A percentile compares a stretch with the other conserved stretches of the same genome.
phyloP scores from a whole-genome alignment of 2,113 vertebrate genomes.

The Bombycilla garrulus region DNA sequence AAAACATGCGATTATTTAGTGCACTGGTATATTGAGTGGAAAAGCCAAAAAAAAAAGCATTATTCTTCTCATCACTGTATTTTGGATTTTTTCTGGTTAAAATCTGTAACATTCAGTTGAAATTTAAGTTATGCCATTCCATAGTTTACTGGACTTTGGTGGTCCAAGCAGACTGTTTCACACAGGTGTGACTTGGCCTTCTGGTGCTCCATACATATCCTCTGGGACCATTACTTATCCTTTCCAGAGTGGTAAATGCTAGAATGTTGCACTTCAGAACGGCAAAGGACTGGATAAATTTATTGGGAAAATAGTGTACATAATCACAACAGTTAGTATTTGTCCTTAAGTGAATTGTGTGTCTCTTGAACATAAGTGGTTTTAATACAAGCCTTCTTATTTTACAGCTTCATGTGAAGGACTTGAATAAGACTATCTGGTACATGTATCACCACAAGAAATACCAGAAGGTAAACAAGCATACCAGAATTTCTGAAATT shows the following conservation, averaged over 20 bases:
- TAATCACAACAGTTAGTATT: neutral
- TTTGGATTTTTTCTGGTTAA: neutral
- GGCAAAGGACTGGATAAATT: neutral
- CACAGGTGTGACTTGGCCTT: neutral
- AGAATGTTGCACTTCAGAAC: neutral
- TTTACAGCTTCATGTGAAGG: conserved; percentile 83
- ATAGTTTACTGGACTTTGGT: neutral
- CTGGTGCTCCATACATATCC: neutral
- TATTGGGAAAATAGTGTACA: neutral
- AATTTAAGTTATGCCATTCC: neutral
- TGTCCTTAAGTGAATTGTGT: neutral
- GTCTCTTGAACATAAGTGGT: neutral
- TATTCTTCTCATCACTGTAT: neutral
- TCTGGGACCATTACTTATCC: neutral
- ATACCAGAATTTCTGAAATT: neutral
- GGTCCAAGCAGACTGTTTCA: neutral
- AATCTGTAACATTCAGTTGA: neutral
- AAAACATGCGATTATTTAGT: neutral
- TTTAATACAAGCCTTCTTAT: conserved; percentile 6
- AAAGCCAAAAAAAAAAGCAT: neutral
- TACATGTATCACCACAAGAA: conserved; percentile 89
- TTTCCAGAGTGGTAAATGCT: neutral
- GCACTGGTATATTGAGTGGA: neutral
- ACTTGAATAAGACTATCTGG: conserved; percentile 83
- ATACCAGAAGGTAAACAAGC: conserved; percentile 78